Evolutionary conservation across 2,113 vertebrate species (phyloP), one percentile per base, ranked within the genome.

Genomic region (Riparia riparia): DNA sequence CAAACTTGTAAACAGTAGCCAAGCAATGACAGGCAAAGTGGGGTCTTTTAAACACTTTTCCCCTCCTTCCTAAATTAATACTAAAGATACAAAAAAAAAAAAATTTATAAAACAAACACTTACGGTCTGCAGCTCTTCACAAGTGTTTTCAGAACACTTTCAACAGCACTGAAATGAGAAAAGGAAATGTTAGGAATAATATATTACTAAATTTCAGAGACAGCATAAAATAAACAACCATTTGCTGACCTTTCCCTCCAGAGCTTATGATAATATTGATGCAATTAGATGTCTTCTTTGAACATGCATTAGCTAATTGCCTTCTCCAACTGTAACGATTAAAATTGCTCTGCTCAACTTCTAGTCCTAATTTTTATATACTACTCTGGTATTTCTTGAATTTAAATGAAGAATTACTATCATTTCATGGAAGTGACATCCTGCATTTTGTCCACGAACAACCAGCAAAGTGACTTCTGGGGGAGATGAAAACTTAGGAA

Each of bases 41-140:
- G 15, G n/a, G 41, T 73, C n/a, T 82, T 68, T 45, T 45, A 25
- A 45, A 60, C 24, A 50, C 12, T 70, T 14, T 8, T 7, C 20
- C 2, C 37, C 14, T 29, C 8, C 3, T 8, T 50, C 28, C 28
- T 24, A 60, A 82, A 41, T 73, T 47, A 29, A 14, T n/a, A 83
- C 6, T 24, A 77, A 85, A 66, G 8, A n/a, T 8, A 3, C 1
- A 0, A 16, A 68, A 28, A 19, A 19, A 6, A n/a, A 31, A 37
- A 37, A 37, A 37, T 9, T 37, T 5, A 56, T 9, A 6, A 14
- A 26, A 17, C 10, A 41, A 81, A 70, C 94, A 99, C 99, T 99
- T 98, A 99, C 99, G 98, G 99, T 95, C 99, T 98, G 98, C 99
- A 99, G 98, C 97, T 99, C 98, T 99, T 99, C 97, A 99, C 98